Evolutionary conservation across 2,113 vertebrate species (phyloP).

Genomic region (Eonycteris spelaea): DNA sequence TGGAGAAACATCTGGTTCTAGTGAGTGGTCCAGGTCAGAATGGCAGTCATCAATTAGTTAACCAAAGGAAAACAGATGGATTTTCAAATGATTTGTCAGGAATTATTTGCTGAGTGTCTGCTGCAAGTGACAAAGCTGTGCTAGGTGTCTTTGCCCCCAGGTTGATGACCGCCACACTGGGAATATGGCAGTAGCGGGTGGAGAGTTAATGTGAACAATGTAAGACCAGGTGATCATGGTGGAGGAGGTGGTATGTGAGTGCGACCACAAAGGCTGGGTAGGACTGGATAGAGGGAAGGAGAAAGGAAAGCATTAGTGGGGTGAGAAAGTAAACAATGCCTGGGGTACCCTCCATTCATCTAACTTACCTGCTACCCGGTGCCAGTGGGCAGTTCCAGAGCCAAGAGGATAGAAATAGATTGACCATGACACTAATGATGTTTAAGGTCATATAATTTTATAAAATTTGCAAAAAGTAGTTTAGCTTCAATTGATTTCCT

Average conservation of each 20-base stretch:
- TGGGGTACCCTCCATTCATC: not conserved
- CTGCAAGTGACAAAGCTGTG: not conserved
- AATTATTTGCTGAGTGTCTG: not conserved
- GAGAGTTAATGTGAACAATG: not conserved
- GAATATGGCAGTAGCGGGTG: not conserved
- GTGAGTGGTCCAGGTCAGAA: conserved; percentile 44
- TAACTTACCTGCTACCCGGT: not conserved
- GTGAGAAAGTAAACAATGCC: not conserved
- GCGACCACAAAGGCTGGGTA: not conserved
- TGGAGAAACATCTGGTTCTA: conserved; percentile 62
- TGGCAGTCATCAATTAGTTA: conserved; percentile 55
- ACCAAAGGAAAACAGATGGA: conserved; percentile 32
- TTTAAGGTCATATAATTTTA: not conserved
- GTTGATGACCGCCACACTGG: not conserved
- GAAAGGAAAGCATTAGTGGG: too few relatives aligned
- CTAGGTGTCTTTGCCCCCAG: not conserved
- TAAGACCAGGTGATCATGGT: not conserved
- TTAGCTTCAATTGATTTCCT: not conserved
- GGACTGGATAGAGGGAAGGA: not conserved
- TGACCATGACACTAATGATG: not conserved
- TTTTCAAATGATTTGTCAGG: conserved; percentile 52
- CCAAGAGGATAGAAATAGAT: not conserved
- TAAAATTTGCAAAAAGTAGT: not conserved
- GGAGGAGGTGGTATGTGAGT: not conserved
- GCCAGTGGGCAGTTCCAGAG: not conserved